These are phyloP conservation scores for Syncerus caffer DNA, from an alignment of 2,797 vertebrate genomes.

Conservation along the genomic window DNA sequence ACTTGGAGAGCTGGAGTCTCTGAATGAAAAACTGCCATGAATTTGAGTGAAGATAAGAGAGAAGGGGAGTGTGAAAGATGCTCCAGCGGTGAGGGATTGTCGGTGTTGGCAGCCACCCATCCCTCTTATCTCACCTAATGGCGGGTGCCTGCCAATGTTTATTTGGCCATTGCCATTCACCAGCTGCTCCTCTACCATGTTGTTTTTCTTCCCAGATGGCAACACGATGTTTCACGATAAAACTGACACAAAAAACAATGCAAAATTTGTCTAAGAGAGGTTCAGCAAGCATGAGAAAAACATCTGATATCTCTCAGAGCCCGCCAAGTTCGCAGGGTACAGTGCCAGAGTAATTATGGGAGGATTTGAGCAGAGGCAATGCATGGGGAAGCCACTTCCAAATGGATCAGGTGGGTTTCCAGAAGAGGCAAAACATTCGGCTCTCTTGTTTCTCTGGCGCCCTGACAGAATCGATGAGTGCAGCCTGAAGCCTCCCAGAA, in stretches of 20 bases:
- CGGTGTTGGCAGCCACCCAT: slow-evolving; percentile 77
- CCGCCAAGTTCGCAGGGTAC: slow-evolving; percentile 82
- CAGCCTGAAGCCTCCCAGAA: slow-evolving; percentile 70
- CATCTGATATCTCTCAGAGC: slow-evolving; percentile 84
- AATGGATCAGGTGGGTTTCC: slow-evolving; percentile 81
- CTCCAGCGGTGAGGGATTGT: slow-evolving; percentile 65
- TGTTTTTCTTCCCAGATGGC: slow-evolving; percentile 87
- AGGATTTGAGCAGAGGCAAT: slow-evolving; percentile 79
- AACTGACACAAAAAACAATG: slow-evolving; percentile 86
- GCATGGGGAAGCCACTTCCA: slow-evolving; percentile 67
- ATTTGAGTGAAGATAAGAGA: slow-evolving; percentile 79
- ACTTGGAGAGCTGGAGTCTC: slow-evolving; percentile 62
- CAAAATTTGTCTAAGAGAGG: slow-evolving; percentile 86
- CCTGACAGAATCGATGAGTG: slow-evolving; percentile 75
- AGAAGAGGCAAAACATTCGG: slow-evolving; percentile 55
- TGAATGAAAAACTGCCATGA: slow-evolving; percentile 74
- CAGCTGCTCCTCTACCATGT: slow-evolving; percentile 84
- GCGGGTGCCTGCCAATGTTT: slow-evolving; percentile 84
- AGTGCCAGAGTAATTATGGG: slow-evolving; percentile 84
- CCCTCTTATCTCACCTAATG: slow-evolving; percentile 85
- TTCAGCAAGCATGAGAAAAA: slow-evolving; percentile 85
- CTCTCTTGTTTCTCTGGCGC: slow-evolving; percentile 59
- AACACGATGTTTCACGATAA: slow-evolving; percentile 85
- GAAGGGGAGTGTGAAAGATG: slow-evolving; percentile 72
- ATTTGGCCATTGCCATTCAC: slow-evolving; percentile 84